Conservation (phyloP, 2,113 vertebrate genomes). For the Pangasianodon hypophthalmus region DNA sequence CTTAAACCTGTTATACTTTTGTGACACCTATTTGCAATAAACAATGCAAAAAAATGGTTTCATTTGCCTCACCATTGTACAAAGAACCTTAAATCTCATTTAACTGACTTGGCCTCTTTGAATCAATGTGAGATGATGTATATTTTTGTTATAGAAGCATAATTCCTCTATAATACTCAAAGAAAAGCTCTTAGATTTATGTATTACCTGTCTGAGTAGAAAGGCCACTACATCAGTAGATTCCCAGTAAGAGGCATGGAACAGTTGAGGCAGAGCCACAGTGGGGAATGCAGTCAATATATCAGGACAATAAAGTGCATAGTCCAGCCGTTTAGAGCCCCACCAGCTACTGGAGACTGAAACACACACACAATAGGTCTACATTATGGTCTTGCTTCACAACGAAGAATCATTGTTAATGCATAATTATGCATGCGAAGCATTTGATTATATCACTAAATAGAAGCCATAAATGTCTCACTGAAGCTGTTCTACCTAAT, state of each 20-base stretch:
- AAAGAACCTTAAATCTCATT: not conserved
- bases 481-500: not conserved
- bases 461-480: not conserved
- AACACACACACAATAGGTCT: constrained; percentile 30
- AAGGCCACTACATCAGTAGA: constrained; percentile 93
- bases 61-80: not conserved
- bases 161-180: not conserved
- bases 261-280: constrained; percentile 64
- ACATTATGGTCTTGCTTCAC: not conserved
- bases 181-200: not conserved
- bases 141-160: not conserved
- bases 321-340: constrained; percentile 91
- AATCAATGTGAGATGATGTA: not conserved
- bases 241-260: constrained; percentile 97
- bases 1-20: not conserved
- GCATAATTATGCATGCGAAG: not conserved
- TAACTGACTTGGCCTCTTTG: not conserved
- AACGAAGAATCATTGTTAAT: not conserved
- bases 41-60: not conserved
- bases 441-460: not conserved
- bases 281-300: constrained; percentile 91
- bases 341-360: constrained; percentile 91
- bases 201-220: constrained; percentile 88
- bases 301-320: constrained; percentile 89
- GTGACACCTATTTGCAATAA: not conserved